Evolutionary conservation across 2,888 invertebrate genomes (phyloP).

Genomic region (Megalurothrips usitatus): DNA sequence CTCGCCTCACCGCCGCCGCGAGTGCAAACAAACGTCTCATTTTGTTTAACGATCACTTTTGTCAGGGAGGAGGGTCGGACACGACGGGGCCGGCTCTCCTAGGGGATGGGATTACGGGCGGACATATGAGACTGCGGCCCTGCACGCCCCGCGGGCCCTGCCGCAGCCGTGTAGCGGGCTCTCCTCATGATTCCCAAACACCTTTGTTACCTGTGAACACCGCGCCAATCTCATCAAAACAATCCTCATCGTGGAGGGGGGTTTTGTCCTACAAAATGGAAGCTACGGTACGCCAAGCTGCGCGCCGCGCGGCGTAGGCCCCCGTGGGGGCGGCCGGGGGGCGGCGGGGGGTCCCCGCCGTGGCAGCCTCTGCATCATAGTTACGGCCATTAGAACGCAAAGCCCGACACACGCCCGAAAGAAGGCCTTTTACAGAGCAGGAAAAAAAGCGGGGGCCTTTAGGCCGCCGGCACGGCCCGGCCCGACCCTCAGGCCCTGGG

Average conservation of each 20-base stretch:
- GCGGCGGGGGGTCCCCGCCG: no score
- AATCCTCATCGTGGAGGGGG: neutral
- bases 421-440: constrained; percentile 1
- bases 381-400: constrained; percentile 16
- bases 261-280: neutral
- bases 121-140: no score
- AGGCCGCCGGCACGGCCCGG: neutral
- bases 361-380: neutral
- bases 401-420: neutral
- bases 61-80: no score
- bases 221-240: no score
- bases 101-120: no score
- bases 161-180: no score
- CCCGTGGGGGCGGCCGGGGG: neutral
- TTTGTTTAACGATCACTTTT: neutral
- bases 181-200: no score
- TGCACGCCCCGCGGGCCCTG: no score
- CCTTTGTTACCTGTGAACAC: no score
- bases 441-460: neutral
- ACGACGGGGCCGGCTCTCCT: no score
- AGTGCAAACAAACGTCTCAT: neutral
- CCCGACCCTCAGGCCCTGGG: neutral
- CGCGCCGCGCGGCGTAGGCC: neutral
- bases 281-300: neutral
- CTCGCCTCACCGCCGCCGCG: neutral